These are phyloP conservation scores for Aurelia coerulea DNA, from an alignment of 30 jellyfish, hydroid and myxozoan species.

Conservation along the genomic window DNA sequence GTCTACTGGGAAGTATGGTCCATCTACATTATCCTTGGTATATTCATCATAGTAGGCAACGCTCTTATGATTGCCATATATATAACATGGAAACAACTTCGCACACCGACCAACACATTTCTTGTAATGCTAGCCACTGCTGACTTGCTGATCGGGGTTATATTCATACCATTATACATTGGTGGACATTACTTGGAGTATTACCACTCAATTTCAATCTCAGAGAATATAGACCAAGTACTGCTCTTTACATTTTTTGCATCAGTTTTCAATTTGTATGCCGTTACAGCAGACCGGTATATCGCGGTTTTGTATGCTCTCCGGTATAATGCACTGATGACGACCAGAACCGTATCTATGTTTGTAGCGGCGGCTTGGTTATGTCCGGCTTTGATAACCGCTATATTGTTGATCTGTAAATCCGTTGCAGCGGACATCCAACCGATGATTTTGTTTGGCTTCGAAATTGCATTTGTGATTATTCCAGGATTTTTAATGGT, in stretches of 20 bases:
- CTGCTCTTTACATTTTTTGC: conserved; percentile 61
- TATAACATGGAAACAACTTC: conserved; percentile 38
- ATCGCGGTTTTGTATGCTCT: conserved; percentile 68
- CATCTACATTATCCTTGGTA: conserved; percentile 37
- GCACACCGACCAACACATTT: conserved; percentile 77
- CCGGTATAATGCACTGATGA: conserved; percentile 80
- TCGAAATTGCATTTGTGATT: conserved; percentile 60
- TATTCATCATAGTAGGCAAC: conserved; percentile 40
- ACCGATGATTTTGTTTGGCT: conserved; percentile 21
- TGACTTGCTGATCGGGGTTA: conserved; percentile 55
- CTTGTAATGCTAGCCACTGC: conserved; percentile 68
- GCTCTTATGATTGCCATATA: conserved; percentile 42
- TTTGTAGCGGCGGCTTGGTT: conserved; percentile 74
- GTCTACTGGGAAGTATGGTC: conserved; percentile 74
- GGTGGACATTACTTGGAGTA: conserved; percentile 78
- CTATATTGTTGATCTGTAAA: conserved; percentile 27
- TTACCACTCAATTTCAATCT: conserved; percentile 32
- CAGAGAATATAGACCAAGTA: conserved; percentile 51
- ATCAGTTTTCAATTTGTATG: conserved; percentile 72
- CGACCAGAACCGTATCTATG: conserved; percentile 14
- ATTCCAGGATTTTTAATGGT: conserved; percentile 61
- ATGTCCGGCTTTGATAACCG: conserved; percentile 39
- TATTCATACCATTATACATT: conserved; percentile 73
- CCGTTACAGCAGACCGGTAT: conserved; percentile 74
- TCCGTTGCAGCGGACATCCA: neutral